Evolutionary conservation across 2,113 vertebrate genomes (phyloP).

Genomic region (Lipotes vexillifer): DNA sequence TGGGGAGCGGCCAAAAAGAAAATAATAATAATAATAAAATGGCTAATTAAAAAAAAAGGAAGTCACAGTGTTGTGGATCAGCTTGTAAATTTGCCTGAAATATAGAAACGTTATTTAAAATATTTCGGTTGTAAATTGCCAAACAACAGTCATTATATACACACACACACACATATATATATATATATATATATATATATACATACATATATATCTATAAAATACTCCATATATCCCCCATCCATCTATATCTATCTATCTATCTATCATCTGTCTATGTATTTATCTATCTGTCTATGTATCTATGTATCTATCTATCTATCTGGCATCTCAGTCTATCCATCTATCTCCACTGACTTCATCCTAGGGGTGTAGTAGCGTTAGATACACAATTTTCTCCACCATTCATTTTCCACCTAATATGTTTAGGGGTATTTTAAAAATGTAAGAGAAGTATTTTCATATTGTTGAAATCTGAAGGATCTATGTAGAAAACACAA

Average conservation of each 20-base stretch:
- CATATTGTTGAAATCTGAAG: neutral
- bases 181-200: no score
- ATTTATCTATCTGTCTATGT: neutral
- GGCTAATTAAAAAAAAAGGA: neutral
- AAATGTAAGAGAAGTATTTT: neutral
- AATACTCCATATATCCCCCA: neutral
- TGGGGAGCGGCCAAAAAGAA: neutral
- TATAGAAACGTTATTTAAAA: neutral
- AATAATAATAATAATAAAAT: neutral
- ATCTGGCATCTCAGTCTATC: neutral
- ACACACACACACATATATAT: no score
- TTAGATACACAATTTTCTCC: neutral
- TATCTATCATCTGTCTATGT: neutral
- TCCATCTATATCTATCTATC: neutral
- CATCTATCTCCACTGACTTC: neutral
- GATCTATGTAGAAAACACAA: neutral
- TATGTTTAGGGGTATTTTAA: neutral
- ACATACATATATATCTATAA: neutral
- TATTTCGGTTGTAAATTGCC: neutral
- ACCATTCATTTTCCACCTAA: neutral
- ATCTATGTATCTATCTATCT: accelerated
- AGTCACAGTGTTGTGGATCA: neutral
- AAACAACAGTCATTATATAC: neutral
- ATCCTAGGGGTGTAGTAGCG: neutral
- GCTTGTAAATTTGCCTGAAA: neutral